These are phyloP conservation scores for Vombatus ursinus DNA, from an alignment of 2,113 vertebrate species.

Conservation along the genomic window DNA sequence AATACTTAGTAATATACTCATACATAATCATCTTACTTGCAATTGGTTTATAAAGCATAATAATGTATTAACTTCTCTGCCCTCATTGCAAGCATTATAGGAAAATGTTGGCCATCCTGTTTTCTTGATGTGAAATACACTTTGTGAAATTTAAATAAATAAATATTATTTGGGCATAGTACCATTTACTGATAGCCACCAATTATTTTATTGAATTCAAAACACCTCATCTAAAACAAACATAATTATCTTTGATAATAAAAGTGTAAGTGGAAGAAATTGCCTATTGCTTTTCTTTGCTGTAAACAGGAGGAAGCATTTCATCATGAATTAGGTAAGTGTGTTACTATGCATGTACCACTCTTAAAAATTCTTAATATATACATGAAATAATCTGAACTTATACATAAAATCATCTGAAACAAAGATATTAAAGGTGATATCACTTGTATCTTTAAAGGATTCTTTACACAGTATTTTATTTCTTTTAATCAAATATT, in stretches of 20 bases:
- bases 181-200: background rate
- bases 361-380: background rate
- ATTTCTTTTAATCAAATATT: background rate
- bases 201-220: background rate
- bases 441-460: background rate
- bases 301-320: background rate
- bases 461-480: background rate
- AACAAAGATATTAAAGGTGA: background rate
- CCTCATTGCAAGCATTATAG: background rate
- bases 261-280: background rate
- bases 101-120: background rate
- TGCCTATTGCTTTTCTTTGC: background rate
- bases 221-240: background rate
- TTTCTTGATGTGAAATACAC: background rate
- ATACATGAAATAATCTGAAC: background rate
- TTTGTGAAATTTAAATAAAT: conserved; percentile 17
- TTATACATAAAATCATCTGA: background rate
- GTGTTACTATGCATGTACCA: background rate
- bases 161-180: background rate
- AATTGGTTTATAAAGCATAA: background rate
- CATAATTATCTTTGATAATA: background rate
- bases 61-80: background rate
- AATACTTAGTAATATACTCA: background rate
- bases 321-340: background rate
- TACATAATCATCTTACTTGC: background rate